Conservation (phyloP, 2,888 invertebrate genomes). For the Scelioninae gen. 1 region DNA sequence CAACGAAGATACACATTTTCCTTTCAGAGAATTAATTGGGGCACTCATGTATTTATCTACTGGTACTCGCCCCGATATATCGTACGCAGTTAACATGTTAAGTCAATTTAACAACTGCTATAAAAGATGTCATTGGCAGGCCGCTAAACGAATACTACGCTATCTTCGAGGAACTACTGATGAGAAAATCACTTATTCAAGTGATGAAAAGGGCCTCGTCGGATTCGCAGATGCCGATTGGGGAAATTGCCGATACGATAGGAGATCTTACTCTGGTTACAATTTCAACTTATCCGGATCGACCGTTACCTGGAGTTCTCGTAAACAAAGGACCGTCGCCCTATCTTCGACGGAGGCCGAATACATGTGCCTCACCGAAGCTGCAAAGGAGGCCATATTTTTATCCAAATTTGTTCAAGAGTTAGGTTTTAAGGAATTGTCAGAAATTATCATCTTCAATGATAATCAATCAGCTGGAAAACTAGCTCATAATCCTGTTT, state of each 20-base stretch:
- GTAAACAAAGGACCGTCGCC: neutral
- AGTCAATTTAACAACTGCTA: neutral
- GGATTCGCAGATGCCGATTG: neutral
- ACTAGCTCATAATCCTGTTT: constrained; percentile 8
- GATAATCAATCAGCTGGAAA: constrained; percentile 48
- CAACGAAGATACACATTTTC: neutral
- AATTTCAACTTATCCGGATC: neutral
- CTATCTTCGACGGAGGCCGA: neutral
- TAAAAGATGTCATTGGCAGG: neutral
- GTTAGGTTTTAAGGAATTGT: constrained; percentile 6
- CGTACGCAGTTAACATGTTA: neutral
- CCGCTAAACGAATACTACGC: neutral
- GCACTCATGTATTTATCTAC: neutral
- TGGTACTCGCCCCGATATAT: neutral
- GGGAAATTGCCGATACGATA: neutral
- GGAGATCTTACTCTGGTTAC: neutral
- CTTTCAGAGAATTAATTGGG: neutral
- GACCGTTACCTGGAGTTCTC: neutral
- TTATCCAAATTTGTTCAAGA: neutral
- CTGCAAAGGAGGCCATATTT: neutral
- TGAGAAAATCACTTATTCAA: neutral
- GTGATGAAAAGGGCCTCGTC: neutral
- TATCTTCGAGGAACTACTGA: neutral
- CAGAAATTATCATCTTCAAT: constrained; percentile 45
- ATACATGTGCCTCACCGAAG: neutral